Conservation (phyloP, 1,140 invertebrate species). For the Pseudomyrmex concolor region DNA sequence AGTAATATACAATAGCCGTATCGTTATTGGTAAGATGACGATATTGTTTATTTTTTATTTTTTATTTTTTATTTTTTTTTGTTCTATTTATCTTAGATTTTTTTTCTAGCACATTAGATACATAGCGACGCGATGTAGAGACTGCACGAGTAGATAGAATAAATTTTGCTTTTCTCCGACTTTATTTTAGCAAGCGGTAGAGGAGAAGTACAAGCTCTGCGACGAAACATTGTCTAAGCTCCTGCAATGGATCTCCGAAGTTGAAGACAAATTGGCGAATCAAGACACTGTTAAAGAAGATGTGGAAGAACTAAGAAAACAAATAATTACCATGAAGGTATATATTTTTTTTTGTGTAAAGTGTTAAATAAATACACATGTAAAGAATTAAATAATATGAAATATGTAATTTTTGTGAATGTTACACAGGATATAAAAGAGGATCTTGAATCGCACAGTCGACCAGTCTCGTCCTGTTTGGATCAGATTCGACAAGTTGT, state of each 20-base stretch:
- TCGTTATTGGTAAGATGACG: slow-evolving; percentile 81
- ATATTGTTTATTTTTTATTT: slow-evolving; percentile 49
- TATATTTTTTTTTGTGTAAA: neutral
- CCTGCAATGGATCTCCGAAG: slow-evolving; percentile 93
- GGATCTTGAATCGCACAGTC: slow-evolving; percentile 94
- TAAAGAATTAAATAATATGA: neutral
- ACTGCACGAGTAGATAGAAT: slow-evolving; percentile 26
- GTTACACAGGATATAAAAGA: slow-evolving; percentile 94
- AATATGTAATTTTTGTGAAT: neutral
- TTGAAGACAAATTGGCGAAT: slow-evolving; percentile 94
- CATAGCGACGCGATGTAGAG: slow-evolving; percentile 1
- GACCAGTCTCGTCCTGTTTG: slow-evolving; percentile 93
- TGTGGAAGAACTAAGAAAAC: slow-evolving; percentile 94
- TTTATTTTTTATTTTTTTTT: slow-evolving; percentile 12
- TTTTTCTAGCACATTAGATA: slow-evolving; percentile 56
- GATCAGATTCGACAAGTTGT: slow-evolving; percentile 97
- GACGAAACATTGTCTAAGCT: slow-evolving; percentile 94
- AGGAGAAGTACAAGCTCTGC: slow-evolving; percentile 96
- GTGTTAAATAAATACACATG: too few relatives aligned
- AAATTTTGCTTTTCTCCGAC: slow-evolving; percentile 46
- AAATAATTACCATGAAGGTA: slow-evolving; percentile 95
- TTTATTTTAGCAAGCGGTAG: slow-evolving; percentile 93
- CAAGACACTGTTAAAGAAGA: slow-evolving; percentile 96
- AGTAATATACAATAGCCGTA: slow-evolving; percentile 47
- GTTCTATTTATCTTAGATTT: slow-evolving; percentile 20